Evolutionary conservation across 2,797 vertebrate genomes (phyloP), one percentile per base, ranked within the genome.

Genomic region (Esox masquinongy): DNA sequence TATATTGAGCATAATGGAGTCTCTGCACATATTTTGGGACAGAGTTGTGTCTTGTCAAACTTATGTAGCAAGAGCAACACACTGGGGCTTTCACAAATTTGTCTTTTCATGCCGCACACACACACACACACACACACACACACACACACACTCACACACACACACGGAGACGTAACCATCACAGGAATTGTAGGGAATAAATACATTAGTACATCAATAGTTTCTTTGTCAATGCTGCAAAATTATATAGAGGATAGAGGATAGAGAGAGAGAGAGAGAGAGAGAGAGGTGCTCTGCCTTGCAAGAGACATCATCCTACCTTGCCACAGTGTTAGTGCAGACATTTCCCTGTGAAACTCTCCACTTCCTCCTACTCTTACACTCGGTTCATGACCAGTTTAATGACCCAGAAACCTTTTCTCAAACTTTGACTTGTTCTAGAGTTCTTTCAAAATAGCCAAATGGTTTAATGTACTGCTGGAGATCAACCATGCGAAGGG

Each of bases 101-200:
- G 1, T 56, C 51, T 7, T 53, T 19, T 7, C 17, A 9, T 26
- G 12, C 19, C 56, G 24, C 15, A 24, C 36, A 43, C 4, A 16
- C 24, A 51, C 34, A 31, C 51, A 22, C 51, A 61, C 43, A n/a
- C n/a, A n/a, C n/a, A n/a, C n/a, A n/a, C n/a, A n/a, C n/a, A n/a
- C n/a, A n/a, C n/a, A n/a, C n/a, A 69, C 31, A 7, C 34, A 50
- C 69, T 29, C 43, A 43, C 66, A 68, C 49, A 53, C 70, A 71
- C 24, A 69, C 68, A 47, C 68, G 47, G 19, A 19, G 15, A 24
- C 16, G 14, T 53, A 61, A 34, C 67, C 61, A 56, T 76, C 68
- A 76, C 77, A 77, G 73, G 74, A 74, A 74, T 74, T 72, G 64
- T 70, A 53, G 69, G 51, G 66, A 50, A 81, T 49, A 69, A 47